Conservation (phyloP, 2,888 invertebrate genomes). For the Ernsta delagoae region DNA sequence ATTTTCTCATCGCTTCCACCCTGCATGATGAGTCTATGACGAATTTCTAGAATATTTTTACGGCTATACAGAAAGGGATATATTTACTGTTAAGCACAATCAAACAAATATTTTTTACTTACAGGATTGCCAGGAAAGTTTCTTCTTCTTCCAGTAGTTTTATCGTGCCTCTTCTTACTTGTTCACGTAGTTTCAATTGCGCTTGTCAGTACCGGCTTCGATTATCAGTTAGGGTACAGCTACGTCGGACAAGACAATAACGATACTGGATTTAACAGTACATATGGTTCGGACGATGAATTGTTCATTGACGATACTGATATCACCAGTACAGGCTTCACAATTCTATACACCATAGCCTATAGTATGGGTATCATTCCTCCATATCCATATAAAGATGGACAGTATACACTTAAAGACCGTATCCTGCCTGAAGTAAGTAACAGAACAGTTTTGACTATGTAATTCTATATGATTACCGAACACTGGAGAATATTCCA, state of each 20-base stretch:
- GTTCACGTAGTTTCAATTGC: background rate
- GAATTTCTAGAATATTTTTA: too few relatives aligned
- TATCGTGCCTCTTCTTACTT: background rate
- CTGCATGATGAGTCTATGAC: too few relatives aligned
- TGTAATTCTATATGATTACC: too few relatives aligned
- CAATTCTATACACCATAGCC: background rate
- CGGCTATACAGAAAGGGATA: background rate
- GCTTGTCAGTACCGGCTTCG: background rate
- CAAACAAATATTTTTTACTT: background rate
- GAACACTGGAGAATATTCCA: too few relatives aligned
- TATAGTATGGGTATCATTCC: background rate
- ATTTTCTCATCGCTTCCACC: too few relatives aligned
- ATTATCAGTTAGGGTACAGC: background rate
- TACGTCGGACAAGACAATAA: background rate
- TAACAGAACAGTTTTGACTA: too few relatives aligned
- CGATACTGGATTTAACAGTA: background rate
- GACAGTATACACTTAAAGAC: background rate
- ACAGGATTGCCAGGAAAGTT: slow-evolving; percentile 6
- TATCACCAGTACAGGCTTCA: too few relatives aligned
- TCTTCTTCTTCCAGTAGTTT: background rate
- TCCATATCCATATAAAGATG: background rate
- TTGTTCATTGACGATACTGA: too few relatives aligned
- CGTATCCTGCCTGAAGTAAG: background rate
- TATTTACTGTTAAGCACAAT: too few relatives aligned
- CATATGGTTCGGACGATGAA: too few relatives aligned